A percentile compares a stretch with the other conserved stretches of the same genome.
These are phyloP conservation scores for Nymphalis polychloros DNA, from an alignment of 2,888 invertebrate genomes.

Conservation along the genomic window DNA sequence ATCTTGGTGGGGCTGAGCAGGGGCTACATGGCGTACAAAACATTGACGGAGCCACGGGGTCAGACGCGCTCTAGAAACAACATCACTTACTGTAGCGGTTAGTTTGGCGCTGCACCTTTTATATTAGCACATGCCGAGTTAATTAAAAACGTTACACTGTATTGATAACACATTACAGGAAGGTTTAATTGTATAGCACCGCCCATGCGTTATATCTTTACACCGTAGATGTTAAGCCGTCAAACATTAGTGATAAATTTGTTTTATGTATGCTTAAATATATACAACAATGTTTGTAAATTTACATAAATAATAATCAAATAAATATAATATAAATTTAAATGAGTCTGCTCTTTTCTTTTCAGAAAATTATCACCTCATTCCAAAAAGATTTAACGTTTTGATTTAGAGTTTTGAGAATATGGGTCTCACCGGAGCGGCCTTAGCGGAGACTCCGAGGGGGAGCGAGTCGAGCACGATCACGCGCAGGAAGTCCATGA, in stretches of 20 bases:
- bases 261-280: no score
- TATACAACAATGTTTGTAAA: background rate
- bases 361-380: no score
- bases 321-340: no score
- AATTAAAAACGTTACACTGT: background rate
- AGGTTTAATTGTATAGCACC: background rate
- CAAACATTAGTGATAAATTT: background rate
- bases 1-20: constrained; percentile 62
- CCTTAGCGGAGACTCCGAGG: constrained; percentile 89
- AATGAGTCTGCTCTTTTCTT: no score
- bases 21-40: constrained; percentile 75
- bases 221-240: background rate
- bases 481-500: constrained; percentile 96
- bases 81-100: constrained; percentile 51
- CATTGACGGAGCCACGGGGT: constrained; percentile 72
- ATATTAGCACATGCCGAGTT: background rate
- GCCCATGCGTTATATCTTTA: background rate
- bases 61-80: constrained; percentile 70
- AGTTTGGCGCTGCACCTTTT: constrained; percentile 32
- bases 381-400: no score
- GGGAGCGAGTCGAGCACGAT: constrained; percentile 97
- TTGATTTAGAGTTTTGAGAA: no score
- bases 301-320: no score
- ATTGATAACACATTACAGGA: background rate
- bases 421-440: constrained; percentile 81